Evolutionary conservation across 1,140 invertebrate genomes (phyloP).

Genomic region (Drosophila persimilis): DNA sequence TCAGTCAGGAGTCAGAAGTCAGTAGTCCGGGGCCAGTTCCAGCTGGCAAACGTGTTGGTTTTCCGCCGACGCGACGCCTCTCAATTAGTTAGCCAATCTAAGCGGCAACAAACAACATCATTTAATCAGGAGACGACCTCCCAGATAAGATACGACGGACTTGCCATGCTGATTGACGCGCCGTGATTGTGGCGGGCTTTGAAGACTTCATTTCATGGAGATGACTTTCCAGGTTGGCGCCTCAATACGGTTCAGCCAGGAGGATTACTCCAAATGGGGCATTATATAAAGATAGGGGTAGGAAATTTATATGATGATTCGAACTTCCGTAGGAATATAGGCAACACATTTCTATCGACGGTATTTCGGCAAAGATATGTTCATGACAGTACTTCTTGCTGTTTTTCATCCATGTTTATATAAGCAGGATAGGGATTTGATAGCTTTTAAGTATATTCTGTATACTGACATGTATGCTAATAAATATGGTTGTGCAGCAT

Average conservation of each 20-base stretch:
- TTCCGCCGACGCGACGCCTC: slow-evolving; percentile 7
- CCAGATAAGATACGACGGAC: slow-evolving; percentile 55
- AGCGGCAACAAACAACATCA: slow-evolving; percentile 55
- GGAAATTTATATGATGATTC: too few species aligned
- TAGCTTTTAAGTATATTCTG: slow-evolving; percentile 19
- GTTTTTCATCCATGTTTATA: too few species aligned
- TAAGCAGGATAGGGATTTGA: too few species aligned
- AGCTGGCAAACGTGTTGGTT: slow-evolving; percentile 39
- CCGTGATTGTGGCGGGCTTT: slow-evolving; percentile 9
- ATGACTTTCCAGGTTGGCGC: slow-evolving; percentile 31
- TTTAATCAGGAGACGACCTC: slow-evolving; percentile 47
- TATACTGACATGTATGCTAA: slow-evolving; percentile 35
- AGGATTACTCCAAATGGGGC: slow-evolving; percentile 16
- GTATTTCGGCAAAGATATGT: too few species aligned
- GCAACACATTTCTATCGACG: too few species aligned
- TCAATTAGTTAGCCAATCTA: slow-evolving; percentile 67
- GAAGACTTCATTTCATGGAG: slow-evolving; percentile 29
- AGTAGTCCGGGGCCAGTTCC: slow-evolving; percentile 6
- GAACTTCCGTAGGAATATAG: too few species aligned
- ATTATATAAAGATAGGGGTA: not conserved
- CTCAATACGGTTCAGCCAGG: slow-evolving; percentile 4
- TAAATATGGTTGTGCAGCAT: slow-evolving; percentile 23
- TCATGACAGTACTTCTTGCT: not conserved
- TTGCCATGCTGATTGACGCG: too few species aligned
- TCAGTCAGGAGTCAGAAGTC: slow-evolving; percentile 31